Evolutionary conservation across 1,140 invertebrate species (phyloP), one percentile per base, ranked within the genome.

Genomic region (Drosophila paulistorum): DNA sequence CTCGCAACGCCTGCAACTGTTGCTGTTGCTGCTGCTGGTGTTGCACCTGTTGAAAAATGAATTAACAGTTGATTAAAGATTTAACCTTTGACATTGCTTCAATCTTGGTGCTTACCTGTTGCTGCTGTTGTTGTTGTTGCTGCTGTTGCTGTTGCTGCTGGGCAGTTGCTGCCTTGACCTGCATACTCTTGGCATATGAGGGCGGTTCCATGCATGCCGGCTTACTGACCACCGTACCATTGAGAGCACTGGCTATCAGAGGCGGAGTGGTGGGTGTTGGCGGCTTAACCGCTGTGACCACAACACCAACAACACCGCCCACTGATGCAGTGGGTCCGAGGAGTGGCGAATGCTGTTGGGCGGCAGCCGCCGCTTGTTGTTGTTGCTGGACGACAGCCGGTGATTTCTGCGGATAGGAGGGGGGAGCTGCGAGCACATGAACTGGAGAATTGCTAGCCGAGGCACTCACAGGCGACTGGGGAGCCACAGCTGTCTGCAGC

Each of bases 181-280:
- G 97, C 95, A 98, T 97, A 5, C 96, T 97, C 68, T 96, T 97
- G 1, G 97, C 96, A 90, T 98, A 98, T 89, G 97, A 98, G 0
- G 97, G 97, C 0, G 97, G 97, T 90, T 98, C 97, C 7, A 96
- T 97, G 17, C 96, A 97, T 7, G 96, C 97, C 94, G 65, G 94
- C 92, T 48, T 91, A 58, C 61, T 77, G 14, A 75, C 73, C 59
- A 86, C 86, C 10, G 59, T 78, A 30, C 81, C 82, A 54, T 79
- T 90, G n/a, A 92, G 67, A 2, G 68, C 83, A 60, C 61, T 83
- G 6, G 77, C 83, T n/a, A 92, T 87, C 35, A 93, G 93, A 1
- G 94, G 94, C n/a, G 94, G 92, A 59, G 95, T 91, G 67, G 94
- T 92, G 60, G 94, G 91, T 33, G 94, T 92, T 9, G 93, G 93